Percentiles rank a stretch among this genome's conserved stretches.
phyloP scores from a whole-genome alignment of 2,888 invertebrate species.

The Dione vanillae region DNA sequence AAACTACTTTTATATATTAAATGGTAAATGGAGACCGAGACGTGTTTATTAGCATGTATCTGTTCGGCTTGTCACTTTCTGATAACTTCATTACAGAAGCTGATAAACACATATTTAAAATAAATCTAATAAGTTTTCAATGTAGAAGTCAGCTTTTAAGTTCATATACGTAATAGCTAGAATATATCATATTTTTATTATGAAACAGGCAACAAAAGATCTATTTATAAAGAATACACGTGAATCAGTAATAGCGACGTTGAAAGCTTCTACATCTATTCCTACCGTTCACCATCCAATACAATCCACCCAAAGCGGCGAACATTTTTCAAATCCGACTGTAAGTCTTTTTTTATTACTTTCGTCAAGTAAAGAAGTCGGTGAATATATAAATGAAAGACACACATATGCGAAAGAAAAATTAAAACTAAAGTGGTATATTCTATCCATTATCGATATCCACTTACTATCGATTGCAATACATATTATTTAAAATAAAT shows the following conservation, averaged over 20 bases:
- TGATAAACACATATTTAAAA: slow-evolving; percentile 51
- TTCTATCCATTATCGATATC: background rate
- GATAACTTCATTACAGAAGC: slow-evolving; percentile 64
- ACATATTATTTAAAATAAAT: background rate
- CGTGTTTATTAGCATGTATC: slow-evolving; percentile 58
- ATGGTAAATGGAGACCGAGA: slow-evolving; percentile 56
- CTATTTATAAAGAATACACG: slow-evolving; percentile 4
- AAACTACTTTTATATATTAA: slow-evolving; percentile 54
- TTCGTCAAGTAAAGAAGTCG: slow-evolving; percentile 41
- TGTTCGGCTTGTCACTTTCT: slow-evolving; percentile 56
- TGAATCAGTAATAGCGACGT: slow-evolving; percentile 29
- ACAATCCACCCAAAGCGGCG: slow-evolving; percentile 45
- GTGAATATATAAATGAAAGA: slow-evolving; percentile 44
- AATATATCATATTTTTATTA: background rate
- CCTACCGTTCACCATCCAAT: slow-evolving; percentile 51
- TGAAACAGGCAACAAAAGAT: slow-evolving; percentile 9
- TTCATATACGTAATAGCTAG: too few species aligned
- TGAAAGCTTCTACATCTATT: slow-evolving; percentile 46
- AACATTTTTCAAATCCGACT: slow-evolving; percentile 55
- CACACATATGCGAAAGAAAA: background rate
- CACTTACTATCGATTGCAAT: background rate
- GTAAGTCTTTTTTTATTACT: slow-evolving; percentile 50
- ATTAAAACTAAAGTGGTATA: background rate
- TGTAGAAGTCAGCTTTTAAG: background rate
- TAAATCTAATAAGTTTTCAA: background rate